phyloP scores from a whole-genome alignment of 2,797 vertebrate genomes.

The Pseudotriccus pelzelni region DNA sequence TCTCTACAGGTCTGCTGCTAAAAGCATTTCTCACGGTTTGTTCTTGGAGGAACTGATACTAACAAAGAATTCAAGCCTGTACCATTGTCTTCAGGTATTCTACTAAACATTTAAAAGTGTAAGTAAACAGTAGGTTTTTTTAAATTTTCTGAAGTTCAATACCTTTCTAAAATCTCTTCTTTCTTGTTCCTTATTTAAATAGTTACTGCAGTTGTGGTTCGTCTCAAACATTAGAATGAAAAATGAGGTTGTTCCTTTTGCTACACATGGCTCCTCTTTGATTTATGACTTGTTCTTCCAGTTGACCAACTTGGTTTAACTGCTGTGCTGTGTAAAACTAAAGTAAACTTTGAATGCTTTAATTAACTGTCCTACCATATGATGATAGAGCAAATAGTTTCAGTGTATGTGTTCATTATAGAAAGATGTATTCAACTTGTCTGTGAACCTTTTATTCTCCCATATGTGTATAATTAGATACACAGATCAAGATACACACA shows the following conservation, averaged over 20 bases:
- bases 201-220: background rate
- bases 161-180: background rate
- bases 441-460: background rate
- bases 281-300: slow-evolving; percentile 41
- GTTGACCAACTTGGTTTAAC: slow-evolving; percentile 40
- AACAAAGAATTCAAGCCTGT: background rate
- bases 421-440: background rate
- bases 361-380: slow-evolving; percentile 12
- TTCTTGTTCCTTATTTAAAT: background rate
- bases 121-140: background rate
- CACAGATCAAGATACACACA: background rate
- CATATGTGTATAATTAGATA: background rate
- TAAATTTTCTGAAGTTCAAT: background rate
- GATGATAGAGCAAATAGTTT: slow-evolving; percentile 14
- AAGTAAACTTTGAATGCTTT: slow-evolving; percentile 43
- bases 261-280: background rate
- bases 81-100: background rate
- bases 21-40: slow-evolving; percentile 10
- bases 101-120: background rate
- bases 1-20: background rate
- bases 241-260: background rate
- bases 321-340: slow-evolving; percentile 30
- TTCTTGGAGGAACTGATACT: background rate
- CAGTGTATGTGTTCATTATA: background rate
- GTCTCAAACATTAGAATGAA: background rate